These are phyloP conservation scores for Cynocephalus volans DNA, from an alignment of 2,113 vertebrate genomes.

Conservation along the genomic window DNA sequence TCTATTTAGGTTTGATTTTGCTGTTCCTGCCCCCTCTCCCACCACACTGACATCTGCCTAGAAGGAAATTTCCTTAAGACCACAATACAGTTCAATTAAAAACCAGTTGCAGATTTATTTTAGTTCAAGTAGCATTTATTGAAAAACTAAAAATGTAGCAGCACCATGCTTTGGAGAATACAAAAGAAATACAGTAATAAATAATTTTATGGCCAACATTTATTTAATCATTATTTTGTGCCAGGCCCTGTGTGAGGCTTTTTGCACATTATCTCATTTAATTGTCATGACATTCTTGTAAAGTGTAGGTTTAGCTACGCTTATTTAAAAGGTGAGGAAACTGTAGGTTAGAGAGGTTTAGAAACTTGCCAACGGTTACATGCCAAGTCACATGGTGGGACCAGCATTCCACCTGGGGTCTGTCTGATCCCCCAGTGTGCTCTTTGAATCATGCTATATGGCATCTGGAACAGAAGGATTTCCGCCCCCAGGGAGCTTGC, in stretches of 20 bases:
- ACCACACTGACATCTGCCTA: background rate
- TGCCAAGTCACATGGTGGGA: background rate
- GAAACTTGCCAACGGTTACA: background rate
- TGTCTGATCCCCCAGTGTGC: background rate
- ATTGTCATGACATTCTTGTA: background rate
- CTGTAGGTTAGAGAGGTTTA: background rate
- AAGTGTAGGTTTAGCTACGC: background rate
- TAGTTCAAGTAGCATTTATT: slow-evolving; percentile 17
- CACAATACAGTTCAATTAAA: background rate
- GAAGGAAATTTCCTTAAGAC: slow-evolving; percentile 5
- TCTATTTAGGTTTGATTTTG: slow-evolving; percentile 49
- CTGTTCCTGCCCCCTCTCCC: background rate
- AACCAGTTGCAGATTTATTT: slow-evolving; percentile 28
- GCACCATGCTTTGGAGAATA: background rate
- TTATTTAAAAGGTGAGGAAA: background rate
- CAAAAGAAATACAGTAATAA: background rate
- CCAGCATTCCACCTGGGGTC: background rate
- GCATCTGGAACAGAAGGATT: background rate
- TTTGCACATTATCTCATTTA: background rate
- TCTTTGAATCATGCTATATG: background rate
- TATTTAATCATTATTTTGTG: slow-evolving; percentile 14
- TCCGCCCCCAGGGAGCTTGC: background rate
- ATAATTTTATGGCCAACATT: background rate
- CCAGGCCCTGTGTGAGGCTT: background rate
- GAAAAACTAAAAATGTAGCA: slow-evolving; percentile 32